These are phyloP conservation scores for Theonella swinhoei DNA, from an alignment of 37 sponge, comb jelly and placozoan genomes.

Conservation along the genomic window DNA sequence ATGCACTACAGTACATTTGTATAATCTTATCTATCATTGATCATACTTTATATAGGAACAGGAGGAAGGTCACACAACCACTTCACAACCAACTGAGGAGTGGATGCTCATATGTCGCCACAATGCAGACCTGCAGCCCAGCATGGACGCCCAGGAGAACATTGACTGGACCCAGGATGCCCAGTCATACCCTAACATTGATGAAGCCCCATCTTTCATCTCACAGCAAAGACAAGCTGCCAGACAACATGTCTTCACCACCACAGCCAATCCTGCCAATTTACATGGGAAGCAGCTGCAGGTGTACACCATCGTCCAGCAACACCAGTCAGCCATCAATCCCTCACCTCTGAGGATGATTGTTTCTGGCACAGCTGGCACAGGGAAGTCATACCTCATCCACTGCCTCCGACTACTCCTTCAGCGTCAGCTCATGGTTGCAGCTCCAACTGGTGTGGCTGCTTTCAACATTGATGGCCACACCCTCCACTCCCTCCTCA, in stretches of 20 bases:
- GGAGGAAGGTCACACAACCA: not conserved
- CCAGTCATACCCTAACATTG: no score
- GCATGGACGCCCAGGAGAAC: not conserved
- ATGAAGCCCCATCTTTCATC: no score
- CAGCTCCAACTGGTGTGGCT: no score
- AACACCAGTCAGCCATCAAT: not conserved
- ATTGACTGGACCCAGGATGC: conserved; percentile 34
- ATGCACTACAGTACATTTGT: no score
- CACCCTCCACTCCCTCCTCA: no score
- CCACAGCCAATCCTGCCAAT: conserved; percentile 27
- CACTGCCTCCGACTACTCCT: no score
- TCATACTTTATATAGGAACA: conserved; percentile 12
- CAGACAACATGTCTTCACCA: conserved; percentile 14
- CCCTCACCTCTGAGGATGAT: conserved; percentile 26
- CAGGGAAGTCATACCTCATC: no score
- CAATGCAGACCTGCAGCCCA: no score
- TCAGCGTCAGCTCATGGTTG: no score
- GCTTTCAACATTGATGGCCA: no score
- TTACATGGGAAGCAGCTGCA: conserved; percentile 43
- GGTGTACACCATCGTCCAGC: conserved; percentile 47
- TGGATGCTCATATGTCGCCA: conserved; percentile 63
- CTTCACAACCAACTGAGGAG: conserved; percentile 20
- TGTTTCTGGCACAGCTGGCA: conserved; percentile 50
- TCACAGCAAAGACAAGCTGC: no score
- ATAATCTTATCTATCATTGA: no score